These are phyloP conservation scores for Apis dorsata DNA, from an alignment of 1,140 invertebrate genomes.

Conservation along the genomic window DNA sequence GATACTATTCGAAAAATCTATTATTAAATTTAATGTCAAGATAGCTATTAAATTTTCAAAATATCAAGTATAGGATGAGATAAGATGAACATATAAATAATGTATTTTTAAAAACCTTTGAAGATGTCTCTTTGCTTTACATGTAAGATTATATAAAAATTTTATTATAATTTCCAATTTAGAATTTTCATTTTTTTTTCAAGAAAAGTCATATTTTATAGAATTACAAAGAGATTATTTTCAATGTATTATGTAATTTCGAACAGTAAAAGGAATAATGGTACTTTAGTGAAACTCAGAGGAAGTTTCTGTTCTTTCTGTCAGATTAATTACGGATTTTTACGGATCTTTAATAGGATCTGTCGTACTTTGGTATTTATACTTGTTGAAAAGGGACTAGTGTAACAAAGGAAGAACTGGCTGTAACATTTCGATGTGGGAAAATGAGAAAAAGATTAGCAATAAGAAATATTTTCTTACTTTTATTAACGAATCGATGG, in stretches of 20 bases:
- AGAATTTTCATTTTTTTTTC: not conserved
- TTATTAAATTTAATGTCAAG: not conserved
- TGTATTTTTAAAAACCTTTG: not conserved
- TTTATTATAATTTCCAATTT: not conserved
- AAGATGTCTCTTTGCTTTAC: not conserved
- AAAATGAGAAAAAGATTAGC: not conserved
- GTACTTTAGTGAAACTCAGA: not conserved
- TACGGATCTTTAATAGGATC: slow-evolving; percentile 1
- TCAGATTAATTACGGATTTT: slow-evolving; percentile 11
- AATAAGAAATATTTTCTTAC: not conserved
- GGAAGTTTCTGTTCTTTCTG: not conserved
- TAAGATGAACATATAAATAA: not conserved
- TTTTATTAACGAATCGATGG: not conserved
- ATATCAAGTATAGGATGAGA: not conserved
- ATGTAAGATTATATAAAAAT: not conserved
- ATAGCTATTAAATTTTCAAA: not conserved
- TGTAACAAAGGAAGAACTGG: not conserved
- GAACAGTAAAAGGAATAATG: not conserved
- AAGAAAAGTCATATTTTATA: not conserved
- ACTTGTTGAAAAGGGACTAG: not conserved
- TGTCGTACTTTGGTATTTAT: slow-evolving; percentile 9
- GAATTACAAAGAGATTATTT: not conserved
- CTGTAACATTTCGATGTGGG: not conserved
- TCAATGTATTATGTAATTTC: not conserved
- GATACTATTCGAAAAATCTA: not conserved